Base-by-base conservation (phyloP, 2,888 invertebrate genomes). In the Trissoscelio sp. region DNA sequence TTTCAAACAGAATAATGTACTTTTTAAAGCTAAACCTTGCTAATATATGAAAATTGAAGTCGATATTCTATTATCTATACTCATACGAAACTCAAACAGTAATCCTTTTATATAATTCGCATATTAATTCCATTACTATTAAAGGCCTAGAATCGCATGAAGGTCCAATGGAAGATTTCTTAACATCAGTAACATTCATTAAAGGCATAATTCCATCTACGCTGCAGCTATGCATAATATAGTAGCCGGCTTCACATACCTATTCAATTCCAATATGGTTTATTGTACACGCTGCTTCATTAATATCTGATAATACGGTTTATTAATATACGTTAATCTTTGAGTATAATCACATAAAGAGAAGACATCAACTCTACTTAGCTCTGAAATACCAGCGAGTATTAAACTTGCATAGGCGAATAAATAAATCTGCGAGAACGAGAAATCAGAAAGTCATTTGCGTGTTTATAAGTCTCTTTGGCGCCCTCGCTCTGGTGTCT, bases 261-360 rank as follows among this genome's bases (percentile, higher is more conserved):
- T 39, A 74, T 74, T 28, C 37, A 58, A 66, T 58, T 66, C 39
- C 74, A 57, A 66, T 66, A 58, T 74, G 58, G 74, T 74, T 64
- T 66, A 31, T 58, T 58, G 58, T 39, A 57, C 22, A 64, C 31
- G 12, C 55, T 37, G 57, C 7, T 77, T 58, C 62, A 51, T 69
- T 77, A 69, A 69, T 67, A 48, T 46, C 24, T 48, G 3, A 7
- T 70, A 78, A 64, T 78, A 66, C 55, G 53, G 72, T 66, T 72
- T 66, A 72, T 60, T 53, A 72, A 72, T 51, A 60, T 60, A 44
- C 7, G 53, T 60, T 79, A 79, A 79, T 72, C 58, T 66, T 66
- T 72, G 34, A 39, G 14, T 37, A n/a, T 58, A 72, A 58, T 79
- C 66, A 58, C 37, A 66, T 60, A 66, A 72, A 72, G 62, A 72